Conservation (phyloP, 2,797 vertebrate species). For the Lagodon rhomboides region DNA sequence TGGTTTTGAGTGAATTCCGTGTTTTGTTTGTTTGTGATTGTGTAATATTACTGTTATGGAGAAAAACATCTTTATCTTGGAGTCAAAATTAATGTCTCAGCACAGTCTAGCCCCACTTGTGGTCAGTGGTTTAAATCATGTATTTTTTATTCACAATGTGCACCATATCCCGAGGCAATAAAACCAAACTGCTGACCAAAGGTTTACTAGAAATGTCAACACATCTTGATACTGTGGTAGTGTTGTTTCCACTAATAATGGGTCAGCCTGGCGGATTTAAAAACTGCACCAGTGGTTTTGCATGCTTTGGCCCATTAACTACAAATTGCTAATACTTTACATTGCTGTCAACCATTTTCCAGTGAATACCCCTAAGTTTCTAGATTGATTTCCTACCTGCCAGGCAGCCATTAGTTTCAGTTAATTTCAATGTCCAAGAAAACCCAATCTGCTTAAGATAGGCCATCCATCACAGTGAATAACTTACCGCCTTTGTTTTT, state of each 20-base stretch:
- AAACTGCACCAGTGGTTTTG: constrained; percentile 42
- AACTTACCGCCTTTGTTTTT: not conserved
- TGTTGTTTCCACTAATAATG: constrained; percentile 28
- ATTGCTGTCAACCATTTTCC: constrained; percentile 29
- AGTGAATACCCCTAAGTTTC: constrained; percentile 19
- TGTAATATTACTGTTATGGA: not conserved
- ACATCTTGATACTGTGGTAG: constrained; percentile 9
- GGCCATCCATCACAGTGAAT: constrained; percentile 13
- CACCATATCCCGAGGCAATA: constrained; percentile 11
- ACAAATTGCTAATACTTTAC: constrained; percentile 45
- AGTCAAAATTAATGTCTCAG: not conserved
- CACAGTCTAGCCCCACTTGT: not conserved
- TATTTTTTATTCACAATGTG: constrained; percentile 2
- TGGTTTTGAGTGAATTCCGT: not conserved
- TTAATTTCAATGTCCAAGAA: constrained; percentile 29
- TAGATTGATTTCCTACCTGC: constrained; percentile 38
- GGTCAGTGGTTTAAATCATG: not conserved
- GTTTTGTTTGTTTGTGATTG: not conserved
- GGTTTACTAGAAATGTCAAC: constrained; percentile 32
- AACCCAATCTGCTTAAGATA: not conserved
- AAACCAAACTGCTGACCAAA: constrained; percentile 33
- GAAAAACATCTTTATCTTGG: not conserved
- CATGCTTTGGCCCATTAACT: constrained; percentile 51
- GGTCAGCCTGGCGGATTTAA: constrained; percentile 27
- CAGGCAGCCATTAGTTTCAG: constrained; percentile 30